Evolutionary conservation across 2,113 vertebrate genomes (phyloP).

Genomic region (Pogonocichla stellata): DNA sequence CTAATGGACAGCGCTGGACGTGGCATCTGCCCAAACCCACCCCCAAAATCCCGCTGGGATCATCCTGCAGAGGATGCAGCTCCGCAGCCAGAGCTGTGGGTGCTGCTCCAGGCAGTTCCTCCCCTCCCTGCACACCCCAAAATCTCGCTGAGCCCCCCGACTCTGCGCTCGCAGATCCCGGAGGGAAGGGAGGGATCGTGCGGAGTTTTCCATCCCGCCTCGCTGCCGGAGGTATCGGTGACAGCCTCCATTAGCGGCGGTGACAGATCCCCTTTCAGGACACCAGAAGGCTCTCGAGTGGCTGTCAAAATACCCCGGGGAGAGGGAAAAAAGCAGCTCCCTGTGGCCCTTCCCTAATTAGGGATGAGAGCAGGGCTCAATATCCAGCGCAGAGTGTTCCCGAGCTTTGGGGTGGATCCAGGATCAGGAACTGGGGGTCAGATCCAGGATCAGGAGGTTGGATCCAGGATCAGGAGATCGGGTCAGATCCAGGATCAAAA

Average conservation of each 20-base stretch:
- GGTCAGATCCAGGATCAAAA: neutral
- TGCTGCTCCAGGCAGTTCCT: neutral
- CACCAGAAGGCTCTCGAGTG: conserved; percentile 7
- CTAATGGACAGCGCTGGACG: neutral
- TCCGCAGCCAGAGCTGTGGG: accelerated
- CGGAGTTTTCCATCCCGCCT: neutral
- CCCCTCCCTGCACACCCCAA: neutral
- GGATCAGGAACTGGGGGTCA: neutral
- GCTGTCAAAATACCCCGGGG: neutral
- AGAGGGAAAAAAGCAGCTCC: neutral
- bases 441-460: accelerated
- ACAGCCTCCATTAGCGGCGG: conserved; percentile 31
- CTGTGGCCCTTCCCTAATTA: neutral
- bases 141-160: neutral
- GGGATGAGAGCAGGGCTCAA: neutral
- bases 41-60: neutral
- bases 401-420: neutral
- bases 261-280: conserved; percentile 41
- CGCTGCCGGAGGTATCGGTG: neutral
- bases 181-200: neutral
- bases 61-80: neutral
- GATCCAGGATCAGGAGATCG: neutral
- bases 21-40: neutral
- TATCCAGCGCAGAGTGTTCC: neutral
- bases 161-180: neutral